Evolutionary conservation across 2,113 vertebrate species (phyloP), one percentile per base, ranked within the genome.

Genomic region (Cephalopholis sonnerati): DNA sequence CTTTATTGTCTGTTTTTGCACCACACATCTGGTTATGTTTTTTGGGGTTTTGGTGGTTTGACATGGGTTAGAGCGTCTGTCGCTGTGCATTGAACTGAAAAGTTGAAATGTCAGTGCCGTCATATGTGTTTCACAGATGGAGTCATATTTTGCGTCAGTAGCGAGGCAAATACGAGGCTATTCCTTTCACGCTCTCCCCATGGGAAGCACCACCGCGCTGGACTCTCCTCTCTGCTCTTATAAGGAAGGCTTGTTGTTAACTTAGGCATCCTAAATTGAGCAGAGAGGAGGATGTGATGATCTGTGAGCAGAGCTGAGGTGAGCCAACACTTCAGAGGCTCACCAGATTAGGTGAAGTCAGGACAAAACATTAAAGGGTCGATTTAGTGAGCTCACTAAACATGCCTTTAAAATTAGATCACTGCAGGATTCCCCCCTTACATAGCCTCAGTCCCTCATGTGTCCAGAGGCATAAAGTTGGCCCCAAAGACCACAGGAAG

Each of bases 371-470:
- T 84, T 54, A 11, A 46, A 48, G 50, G 77, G 74, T 73, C 77
- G 80, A 20, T n/a, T 10, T 11, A 11, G 58, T 76, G 16, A 58
- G 71, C 57, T 84, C 51, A 67, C 54, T 59, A 16, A 50, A 61
- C 69, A 76, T 87, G 65, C 73, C 73, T 82, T 75, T 46, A 16
- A 55, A 74, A 77, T 89, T 68, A 91, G 68, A 82, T 88, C 88
- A 90, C 78, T 51, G 75, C 58, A 51, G 87, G 87, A 91, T 48
- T 75, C 66, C 83, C 83, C 77, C 82, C 87, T 84, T 80, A 71
- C 76, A 81, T 63, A 80, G 66, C 72, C 79, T 72, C 32, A 68
- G 48, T 48, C 24, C 3, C 65, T 29, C 66, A 25, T 79, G 48
- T 83, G 41, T 76, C 59, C 81, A 71, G 48, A 79, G 51, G 55